Evolutionary conservation across 2,888 invertebrate species (phyloP).

Genomic region (Orthosia incerta): DNA sequence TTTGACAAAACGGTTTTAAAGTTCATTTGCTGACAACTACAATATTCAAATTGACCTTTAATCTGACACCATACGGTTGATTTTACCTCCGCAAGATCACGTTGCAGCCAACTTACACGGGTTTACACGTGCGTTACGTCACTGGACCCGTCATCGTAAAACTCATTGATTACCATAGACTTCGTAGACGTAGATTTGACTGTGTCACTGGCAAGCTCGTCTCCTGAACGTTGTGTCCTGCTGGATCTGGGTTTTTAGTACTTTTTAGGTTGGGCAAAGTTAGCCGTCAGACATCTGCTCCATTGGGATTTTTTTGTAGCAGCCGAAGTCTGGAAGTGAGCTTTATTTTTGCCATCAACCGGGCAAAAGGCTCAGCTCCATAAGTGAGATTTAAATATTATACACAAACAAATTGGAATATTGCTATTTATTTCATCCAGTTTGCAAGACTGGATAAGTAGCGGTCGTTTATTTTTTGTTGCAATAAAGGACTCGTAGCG

Average conservation of each 20-base stretch:
- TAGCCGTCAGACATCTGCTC: not conserved
- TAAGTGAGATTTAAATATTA: too few species aligned
- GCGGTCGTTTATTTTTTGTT: not conserved
- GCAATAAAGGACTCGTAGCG: not conserved
- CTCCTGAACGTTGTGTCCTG: too few species aligned
- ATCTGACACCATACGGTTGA: fast-evolving
- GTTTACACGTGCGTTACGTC: too few species aligned
- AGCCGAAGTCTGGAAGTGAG: too few species aligned
- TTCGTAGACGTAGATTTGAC: too few species aligned
- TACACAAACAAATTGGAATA: too few species aligned
- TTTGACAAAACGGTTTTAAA: not conserved
- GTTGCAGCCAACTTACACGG: not conserved
- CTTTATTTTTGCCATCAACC: too few species aligned
- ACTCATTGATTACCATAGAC: not conserved
- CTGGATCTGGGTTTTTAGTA: too few species aligned
- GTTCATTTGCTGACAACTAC: not conserved
- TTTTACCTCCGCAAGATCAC: not conserved
- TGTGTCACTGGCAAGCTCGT: too few species aligned
- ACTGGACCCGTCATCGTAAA: constrained; percentile 7
- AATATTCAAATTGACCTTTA: not conserved
- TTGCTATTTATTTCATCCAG: not conserved
- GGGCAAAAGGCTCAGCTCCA: too few species aligned
- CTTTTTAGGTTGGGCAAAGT: not conserved
- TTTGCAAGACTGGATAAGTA: not conserved
- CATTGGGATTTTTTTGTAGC: too few species aligned